Percentiles rank a stretch among this genome's conserved stretches.
Conservation (phyloP, 2,113 vertebrate species). For the Setophaga coronata region DNA sequence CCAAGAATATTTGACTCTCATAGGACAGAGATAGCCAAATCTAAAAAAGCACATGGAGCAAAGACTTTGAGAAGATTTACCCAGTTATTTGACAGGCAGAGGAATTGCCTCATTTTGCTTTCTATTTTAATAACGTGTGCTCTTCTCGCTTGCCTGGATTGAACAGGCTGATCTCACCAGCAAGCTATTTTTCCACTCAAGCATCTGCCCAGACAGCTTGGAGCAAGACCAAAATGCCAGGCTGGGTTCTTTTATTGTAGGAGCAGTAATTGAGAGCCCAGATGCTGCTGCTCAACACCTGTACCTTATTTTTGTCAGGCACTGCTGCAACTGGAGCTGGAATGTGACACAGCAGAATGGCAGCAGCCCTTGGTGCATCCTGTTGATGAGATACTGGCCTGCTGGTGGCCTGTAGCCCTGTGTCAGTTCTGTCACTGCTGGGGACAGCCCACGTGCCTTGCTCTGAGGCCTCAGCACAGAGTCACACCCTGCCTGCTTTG, state of each 20-base stretch:
- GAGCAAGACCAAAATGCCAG: accelerated
- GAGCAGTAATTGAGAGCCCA: neutral
- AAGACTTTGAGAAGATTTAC: neutral
- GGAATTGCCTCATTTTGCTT: neutral
- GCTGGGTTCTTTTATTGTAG: neutral
- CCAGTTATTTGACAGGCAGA: neutral
- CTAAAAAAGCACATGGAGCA: neutral
- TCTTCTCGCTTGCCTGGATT: neutral
- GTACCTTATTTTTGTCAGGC: neutral
- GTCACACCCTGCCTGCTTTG: neutral
- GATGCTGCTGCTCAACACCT: neutral
- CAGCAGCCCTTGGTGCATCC: neutral
- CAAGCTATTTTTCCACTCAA: slow-evolving; percentile 11
- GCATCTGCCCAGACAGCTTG: neutral
- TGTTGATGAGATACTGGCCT: neutral
- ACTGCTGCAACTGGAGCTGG: neutral
- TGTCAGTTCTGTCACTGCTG: neutral
- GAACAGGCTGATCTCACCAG: slow-evolving; percentile 9
- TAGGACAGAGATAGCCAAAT: neutral
- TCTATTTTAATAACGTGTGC: neutral
- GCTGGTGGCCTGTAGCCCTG: neutral
- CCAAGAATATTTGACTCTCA: neutral
- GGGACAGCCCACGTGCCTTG: neutral
- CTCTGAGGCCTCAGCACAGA: neutral
- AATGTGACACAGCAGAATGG: neutral